Conservation (phyloP, 1,140 invertebrate species). For the Drosophila tropicalis region DNA sequence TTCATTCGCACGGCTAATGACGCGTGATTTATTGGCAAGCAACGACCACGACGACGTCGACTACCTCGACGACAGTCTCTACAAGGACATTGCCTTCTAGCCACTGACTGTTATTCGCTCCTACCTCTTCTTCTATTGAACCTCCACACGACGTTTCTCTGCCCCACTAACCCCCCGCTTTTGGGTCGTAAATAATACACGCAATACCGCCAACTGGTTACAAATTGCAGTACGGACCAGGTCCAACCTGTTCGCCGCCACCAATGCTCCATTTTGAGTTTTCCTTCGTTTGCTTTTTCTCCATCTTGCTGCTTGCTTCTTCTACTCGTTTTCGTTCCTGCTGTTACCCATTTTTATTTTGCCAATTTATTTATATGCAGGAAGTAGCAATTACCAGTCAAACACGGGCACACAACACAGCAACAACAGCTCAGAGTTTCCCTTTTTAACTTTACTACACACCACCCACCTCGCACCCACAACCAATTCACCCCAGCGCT, state of each 20-base stretch:
- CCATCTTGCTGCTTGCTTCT: slow-evolving; percentile 7
- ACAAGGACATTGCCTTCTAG: slow-evolving; percentile 38
- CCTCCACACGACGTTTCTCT: background rate
- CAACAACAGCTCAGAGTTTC: slow-evolving; percentile 7
- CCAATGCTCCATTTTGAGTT: slow-evolving; percentile 1
- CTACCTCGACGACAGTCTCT: slow-evolving; percentile 51
- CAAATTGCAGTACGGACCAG: slow-evolving; percentile 65
- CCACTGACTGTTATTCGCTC: slow-evolving; percentile 7
- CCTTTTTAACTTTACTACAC: background rate
- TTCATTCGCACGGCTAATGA: slow-evolving; percentile 65
- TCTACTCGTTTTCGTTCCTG: slow-evolving; percentile 15
- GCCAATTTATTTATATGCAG: slow-evolving; percentile 65
- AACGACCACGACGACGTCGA: slow-evolving; percentile 44
- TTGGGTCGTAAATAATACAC: slow-evolving; percentile 75
- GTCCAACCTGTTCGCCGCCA: slow-evolving; percentile 46
- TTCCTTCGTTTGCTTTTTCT: background rate
- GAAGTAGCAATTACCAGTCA: slow-evolving; percentile 75
- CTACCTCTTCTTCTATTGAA: slow-evolving; percentile 6
- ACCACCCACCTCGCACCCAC: background rate
- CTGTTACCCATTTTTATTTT: slow-evolving; percentile 40
- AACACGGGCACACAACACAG: slow-evolving; percentile 51
- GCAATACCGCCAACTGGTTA: slow-evolving; percentile 68
- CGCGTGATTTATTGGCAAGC: slow-evolving; percentile 77
- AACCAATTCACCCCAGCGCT: slow-evolving; percentile 16
- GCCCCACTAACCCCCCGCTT: slow-evolving; percentile 2